Percentiles rank a stretch among this genome's conserved stretches.
Evolutionary conservation across 2,797 vertebrate species (phyloP).

Genomic region (Myotis daubentonii): DNA sequence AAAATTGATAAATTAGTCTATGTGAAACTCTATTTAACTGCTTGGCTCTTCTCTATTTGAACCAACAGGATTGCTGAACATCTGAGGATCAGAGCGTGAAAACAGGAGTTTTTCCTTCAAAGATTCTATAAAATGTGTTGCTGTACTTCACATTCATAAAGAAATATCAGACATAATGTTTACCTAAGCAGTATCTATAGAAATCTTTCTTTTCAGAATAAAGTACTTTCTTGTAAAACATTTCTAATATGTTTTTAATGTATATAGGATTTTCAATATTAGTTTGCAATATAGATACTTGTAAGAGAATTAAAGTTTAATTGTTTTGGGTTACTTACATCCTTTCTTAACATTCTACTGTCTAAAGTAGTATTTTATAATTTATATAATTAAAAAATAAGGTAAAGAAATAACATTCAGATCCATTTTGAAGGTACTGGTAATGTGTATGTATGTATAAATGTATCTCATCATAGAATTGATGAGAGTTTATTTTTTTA

Average conservation of each 20-base stretch:
- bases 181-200: background rate
- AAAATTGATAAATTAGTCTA: background rate
- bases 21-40: conserved; percentile 8
- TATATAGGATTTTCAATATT: background rate
- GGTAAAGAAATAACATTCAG: background rate
- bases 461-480: background rate
- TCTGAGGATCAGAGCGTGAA: background rate
- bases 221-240: conserved; percentile 17
- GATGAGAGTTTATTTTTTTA: no score
- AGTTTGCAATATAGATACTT: background rate
- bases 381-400: background rate
- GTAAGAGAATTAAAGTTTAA: background rate
- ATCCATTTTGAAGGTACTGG: background rate
- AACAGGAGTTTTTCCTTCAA: background rate
- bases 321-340: background rate
- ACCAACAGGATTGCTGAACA: background rate
- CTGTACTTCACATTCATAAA: background rate
- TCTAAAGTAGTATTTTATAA: conserved; percentile 19
- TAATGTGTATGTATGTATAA: background rate
- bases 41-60: conserved; percentile 49
- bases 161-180: background rate
- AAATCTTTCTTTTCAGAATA: conserved; percentile 59
- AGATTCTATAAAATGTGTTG: background rate
- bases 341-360: background rate
- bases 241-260: conserved; percentile 41